Percentiles rank a stretch among this genome's conserved stretches.
These are phyloP conservation scores for Contarinia nasturtii DNA, from an alignment of 1,140 invertebrate species.

Conservation along the genomic window DNA sequence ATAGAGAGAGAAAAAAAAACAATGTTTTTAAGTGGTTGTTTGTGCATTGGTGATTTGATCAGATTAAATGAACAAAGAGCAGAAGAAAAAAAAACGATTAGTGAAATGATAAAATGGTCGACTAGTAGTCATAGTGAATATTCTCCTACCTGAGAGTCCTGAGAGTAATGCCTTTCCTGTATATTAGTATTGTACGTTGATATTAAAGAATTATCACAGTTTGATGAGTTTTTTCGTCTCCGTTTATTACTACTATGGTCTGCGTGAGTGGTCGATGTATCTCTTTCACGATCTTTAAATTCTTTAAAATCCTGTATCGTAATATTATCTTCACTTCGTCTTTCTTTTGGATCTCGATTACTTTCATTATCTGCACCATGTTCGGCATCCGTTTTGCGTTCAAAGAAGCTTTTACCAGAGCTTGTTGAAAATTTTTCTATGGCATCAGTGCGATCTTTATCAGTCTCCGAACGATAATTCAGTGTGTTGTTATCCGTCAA, in stretches of 20 bases:
- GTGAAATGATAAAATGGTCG: no score
- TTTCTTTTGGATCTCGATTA: background rate
- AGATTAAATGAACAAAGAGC: no score
- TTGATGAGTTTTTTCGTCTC: slow-evolving; percentile 48
- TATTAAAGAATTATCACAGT: slow-evolving; percentile 41
- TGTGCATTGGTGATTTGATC: background rate
- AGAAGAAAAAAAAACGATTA: no score
- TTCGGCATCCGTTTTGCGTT: slow-evolving; percentile 7
- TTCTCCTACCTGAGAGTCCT: slow-evolving; percentile 44
- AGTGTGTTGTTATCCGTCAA: slow-evolving; percentile 67
- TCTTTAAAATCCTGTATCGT: slow-evolving; percentile 1
- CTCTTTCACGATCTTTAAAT: slow-evolving; percentile 12
- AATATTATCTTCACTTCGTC: slow-evolving; percentile 1
- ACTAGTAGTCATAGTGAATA: no score
- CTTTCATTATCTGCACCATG: background rate
- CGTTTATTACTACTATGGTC: slow-evolving; percentile 36
- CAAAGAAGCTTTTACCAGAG: slow-evolving; percentile 16
- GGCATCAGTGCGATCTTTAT: slow-evolving; percentile 20
- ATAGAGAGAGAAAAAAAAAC: background rate
- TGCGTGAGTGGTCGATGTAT: slow-evolving; percentile 22
- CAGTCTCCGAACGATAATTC: slow-evolving; percentile 26
- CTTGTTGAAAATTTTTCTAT: slow-evolving; percentile 12
- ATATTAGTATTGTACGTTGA: slow-evolving; percentile 33
- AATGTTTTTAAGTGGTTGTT: background rate
- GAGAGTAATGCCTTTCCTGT: slow-evolving; percentile 34